Evolutionary conservation across 2,888 invertebrate genomes (phyloP), one percentile per base, ranked within the genome.

Genomic region (Drosophila recens): DNA sequence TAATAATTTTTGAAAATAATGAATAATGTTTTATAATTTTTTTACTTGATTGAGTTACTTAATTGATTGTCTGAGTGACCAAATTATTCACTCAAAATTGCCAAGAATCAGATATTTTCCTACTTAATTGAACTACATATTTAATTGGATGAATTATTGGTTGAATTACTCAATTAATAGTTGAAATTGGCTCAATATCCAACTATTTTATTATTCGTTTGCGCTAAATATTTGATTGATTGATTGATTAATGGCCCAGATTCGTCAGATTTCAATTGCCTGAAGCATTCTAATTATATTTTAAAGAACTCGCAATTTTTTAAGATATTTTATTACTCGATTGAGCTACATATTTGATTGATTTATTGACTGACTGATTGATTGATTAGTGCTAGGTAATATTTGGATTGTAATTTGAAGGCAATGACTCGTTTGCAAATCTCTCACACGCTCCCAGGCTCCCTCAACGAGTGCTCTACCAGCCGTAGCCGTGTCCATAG

Each of bases 401-500:
- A 58, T 53, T 53, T 67, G 30, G 48, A 56, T n/a, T 63, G 51
- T 8, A 34, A 48, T 4, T 46, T 8, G 9, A n/a, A 48, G 34
- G 40, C 46, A 69, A 40, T 75, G 67, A 70, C 64, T 69, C 17
- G 59, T 49, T 53, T 27, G 36, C n/a, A 53, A 68, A 66, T 8
- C 51, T 84, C 83, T 75, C 85, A 79, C 77, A 75, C 70, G 75
- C 65, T 46, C 57, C 33, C 42, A 56, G 6, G 56, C 57, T 36
- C 38, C 42, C 36, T 45, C 10, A 8, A 5, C 5, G 4, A 0
- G 30, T 8, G 6, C 13, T 36, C 23, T 57, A 57, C 58, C 46
- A 65, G 15, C 90, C 83, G 46, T 51, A 34, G 34, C 51, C 51
- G 3, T 17, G 57, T 23, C 89, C 88, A 45, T 83, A 75, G 30